These are phyloP conservation scores for Microtus montanus DNA, from an alignment of 2,113 vertebrate species.

Conservation along the genomic window DNA sequence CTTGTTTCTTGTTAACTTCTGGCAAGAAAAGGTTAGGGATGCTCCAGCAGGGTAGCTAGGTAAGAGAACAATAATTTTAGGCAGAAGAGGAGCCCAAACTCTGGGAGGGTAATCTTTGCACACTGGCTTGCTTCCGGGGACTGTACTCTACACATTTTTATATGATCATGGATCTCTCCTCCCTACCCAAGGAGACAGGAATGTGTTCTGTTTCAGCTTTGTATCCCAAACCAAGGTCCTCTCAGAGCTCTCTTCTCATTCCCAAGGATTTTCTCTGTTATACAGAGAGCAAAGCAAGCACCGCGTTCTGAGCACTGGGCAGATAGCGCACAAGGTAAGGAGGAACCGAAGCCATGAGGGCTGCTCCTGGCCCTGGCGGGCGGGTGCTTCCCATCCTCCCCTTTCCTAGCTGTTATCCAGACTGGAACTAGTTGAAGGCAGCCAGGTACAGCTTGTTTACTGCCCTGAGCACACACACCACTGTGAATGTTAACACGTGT, in stretches of 20 bases:
- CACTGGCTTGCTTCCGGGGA: background rate
- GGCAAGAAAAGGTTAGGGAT: background rate
- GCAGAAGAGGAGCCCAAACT: background rate
- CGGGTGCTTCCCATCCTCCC: background rate
- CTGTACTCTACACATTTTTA: background rate
- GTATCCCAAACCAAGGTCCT: background rate
- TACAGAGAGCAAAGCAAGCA: background rate
- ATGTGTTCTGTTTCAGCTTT: background rate
- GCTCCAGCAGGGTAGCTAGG: background rate
- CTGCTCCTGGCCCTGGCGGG: too few relatives aligned
- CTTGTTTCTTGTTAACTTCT: background rate
- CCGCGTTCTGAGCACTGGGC: background rate
- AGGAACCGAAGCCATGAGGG: background rate
- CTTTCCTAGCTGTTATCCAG: background rate
- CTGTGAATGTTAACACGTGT: background rate
- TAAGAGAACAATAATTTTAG: background rate
- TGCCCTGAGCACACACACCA: background rate
- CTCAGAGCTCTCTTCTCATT: background rate
- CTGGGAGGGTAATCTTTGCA: background rate
- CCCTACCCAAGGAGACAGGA: background rate
- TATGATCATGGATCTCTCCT: background rate
- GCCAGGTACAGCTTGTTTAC: background rate
- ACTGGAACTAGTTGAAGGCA: background rate
- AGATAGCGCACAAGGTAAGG: background rate
- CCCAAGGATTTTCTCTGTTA: background rate